These are phyloP conservation scores for Eumerus sabulonum DNA, from an alignment of 2,888 invertebrate species.

Conservation along the genomic window DNA sequence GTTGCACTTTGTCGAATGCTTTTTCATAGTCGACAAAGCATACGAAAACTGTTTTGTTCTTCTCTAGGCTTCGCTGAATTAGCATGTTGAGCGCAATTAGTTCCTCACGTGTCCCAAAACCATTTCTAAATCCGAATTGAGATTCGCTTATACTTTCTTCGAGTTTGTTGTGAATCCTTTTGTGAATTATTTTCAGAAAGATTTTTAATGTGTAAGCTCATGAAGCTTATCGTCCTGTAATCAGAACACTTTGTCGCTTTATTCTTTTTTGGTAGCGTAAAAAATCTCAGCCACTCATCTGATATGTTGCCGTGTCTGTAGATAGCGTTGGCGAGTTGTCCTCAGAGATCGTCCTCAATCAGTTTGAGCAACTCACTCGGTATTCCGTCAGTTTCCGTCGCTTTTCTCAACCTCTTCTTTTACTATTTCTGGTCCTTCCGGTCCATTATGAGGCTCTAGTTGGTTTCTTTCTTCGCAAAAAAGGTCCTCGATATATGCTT, in stretches of 20 bases:
- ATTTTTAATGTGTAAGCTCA: neutral
- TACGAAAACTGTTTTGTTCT: neutral
- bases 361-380: no score
- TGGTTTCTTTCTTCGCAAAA: no score
- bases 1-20: neutral
- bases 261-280: constrained; percentile 12
- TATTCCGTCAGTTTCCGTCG: no score
- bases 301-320: neutral
- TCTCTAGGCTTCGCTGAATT: constrained; percentile 4
- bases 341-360: no score
- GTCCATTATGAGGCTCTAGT: no score
- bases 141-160: constrained; percentile 1
- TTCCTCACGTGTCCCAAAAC: neutral
- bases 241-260: neutral
- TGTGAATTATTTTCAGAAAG: constrained; percentile 12
- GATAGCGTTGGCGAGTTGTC: no score
- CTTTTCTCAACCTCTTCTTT: no score
- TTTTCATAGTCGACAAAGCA: neutral
- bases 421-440: no score
- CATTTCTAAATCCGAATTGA: constrained; percentile 2
- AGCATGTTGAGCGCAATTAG: neutral
- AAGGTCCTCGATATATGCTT: no score
- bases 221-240: constrained; percentile 4
- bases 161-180: constrained; percentile 3
- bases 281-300: neutral